phyloP scores from a whole-genome alignment of 2,888 invertebrate genomes.

The Branchellion lobata region DNA sequence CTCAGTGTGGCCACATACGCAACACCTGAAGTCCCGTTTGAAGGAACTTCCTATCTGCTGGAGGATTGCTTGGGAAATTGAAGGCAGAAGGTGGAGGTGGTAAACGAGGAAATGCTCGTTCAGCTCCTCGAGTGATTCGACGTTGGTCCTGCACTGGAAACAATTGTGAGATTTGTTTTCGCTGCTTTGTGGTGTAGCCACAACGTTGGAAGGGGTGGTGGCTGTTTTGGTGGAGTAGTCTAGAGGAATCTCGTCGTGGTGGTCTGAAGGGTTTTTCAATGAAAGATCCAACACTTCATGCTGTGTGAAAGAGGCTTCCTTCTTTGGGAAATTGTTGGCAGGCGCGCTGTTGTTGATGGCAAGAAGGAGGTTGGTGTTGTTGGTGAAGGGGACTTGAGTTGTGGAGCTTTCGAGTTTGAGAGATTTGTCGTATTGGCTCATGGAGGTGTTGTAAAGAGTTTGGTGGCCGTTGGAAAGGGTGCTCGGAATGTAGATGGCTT shows the following conservation, averaged over 20 bases:
- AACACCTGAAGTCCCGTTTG: slow-evolving; percentile 33
- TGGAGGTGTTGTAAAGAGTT: not conserved
- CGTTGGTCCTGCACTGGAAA: slow-evolving; percentile 58
- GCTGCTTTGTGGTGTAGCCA: slow-evolving; percentile 55
- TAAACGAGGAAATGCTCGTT: slow-evolving; percentile 58
- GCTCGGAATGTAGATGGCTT: not conserved
- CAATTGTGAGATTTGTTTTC: slow-evolving; percentile 55
- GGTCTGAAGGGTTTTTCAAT: not conserved
- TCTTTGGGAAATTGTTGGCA: not conserved
- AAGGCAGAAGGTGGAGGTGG: slow-evolving; percentile 54
- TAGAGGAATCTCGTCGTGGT: slow-evolving; percentile 51
- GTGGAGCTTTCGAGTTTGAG: not conserved
- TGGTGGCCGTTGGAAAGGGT: not conserved
- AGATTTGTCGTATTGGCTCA: not conserved
- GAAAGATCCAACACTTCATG: slow-evolving; percentile 49
- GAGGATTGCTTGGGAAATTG: not conserved
- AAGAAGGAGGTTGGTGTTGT: not conserved
- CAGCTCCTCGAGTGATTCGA: slow-evolving; percentile 58
- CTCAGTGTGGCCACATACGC: slow-evolving; percentile 57
- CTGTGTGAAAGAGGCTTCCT: not conserved
- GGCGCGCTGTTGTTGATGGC: not conserved
- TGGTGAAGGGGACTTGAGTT: not conserved
- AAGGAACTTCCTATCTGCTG: not conserved
- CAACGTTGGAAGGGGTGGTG: not conserved
- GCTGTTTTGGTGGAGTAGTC: slow-evolving; percentile 54